phyloP scores from a whole-genome alignment of 2,888 invertebrate genomes.

The Antheraea yamamai region DNA sequence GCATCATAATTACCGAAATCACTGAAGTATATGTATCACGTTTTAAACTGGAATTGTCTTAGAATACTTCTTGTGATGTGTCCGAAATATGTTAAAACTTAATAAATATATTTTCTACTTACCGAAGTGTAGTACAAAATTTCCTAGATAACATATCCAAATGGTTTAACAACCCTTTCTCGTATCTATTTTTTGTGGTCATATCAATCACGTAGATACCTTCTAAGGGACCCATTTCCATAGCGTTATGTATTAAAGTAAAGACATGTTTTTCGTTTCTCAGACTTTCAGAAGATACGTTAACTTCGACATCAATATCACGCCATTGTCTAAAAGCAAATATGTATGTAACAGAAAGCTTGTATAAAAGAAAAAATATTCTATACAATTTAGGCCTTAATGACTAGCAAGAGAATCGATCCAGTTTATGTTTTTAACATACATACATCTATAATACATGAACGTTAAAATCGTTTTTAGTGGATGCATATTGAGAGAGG shows the following conservation, averaged over 20 bases:
- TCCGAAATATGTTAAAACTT: background rate
- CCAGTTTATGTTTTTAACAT: no score
- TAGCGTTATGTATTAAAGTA: slow-evolving; percentile 32
- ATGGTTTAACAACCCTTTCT: slow-evolving; percentile 30
- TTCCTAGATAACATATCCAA: slow-evolving; percentile 43
- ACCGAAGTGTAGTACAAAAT: slow-evolving; percentile 44
- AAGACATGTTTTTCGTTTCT: slow-evolving; percentile 24
- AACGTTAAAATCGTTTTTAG: no score
- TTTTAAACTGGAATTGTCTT: no score
- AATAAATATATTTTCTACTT: background rate
- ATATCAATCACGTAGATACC: slow-evolving; percentile 39
- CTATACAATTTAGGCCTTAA: no score
- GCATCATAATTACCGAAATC: no score
- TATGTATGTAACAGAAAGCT: background rate
- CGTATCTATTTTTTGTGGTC: slow-evolving; percentile 21
- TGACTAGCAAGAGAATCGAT: no score
- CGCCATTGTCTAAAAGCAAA: slow-evolving; percentile 37
- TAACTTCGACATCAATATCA: slow-evolving; percentile 33
- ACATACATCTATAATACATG: no score
- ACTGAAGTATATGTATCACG: no score
- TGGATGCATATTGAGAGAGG: no score
- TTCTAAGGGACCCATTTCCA: slow-evolving; percentile 36
- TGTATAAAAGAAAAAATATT: background rate
- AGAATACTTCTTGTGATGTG: background rate
- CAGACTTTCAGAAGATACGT: slow-evolving; percentile 27